Percentiles rank a stretch among this genome's conserved stretches.
phyloP scores from a whole-genome alignment of 2,888 invertebrate genomes.

The Lobophora halterata region DNA sequence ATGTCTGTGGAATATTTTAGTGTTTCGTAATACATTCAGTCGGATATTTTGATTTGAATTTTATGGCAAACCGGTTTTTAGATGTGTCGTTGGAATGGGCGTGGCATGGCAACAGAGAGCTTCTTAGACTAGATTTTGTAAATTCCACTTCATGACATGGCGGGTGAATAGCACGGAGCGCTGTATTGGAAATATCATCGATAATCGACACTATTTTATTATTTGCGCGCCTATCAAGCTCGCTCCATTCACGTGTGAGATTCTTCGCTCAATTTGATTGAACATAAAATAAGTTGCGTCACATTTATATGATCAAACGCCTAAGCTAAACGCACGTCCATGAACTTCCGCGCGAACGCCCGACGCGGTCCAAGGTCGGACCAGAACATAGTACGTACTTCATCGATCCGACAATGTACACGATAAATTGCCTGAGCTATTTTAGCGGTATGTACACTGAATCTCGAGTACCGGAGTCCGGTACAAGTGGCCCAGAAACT shows the following conservation, averaged over 20 bases:
- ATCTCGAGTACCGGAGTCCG: conserved; percentile 53
- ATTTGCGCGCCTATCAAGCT: conserved; percentile 15
- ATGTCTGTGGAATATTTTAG: conserved; percentile 29
- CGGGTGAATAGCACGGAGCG: conserved; percentile 19
- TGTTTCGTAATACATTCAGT: conserved; percentile 24
- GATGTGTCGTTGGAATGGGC: conserved; percentile 38
- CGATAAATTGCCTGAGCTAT: conserved; percentile 61
- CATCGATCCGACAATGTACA: conserved; percentile 55
- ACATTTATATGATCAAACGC: conserved; percentile 33
- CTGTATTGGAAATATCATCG: conserved; percentile 9
- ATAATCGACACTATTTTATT: conserved; percentile 13
- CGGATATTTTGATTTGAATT: conserved; percentile 27
- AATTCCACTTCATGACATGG: too few relatives aligned
- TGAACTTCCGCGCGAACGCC: conserved; percentile 73
- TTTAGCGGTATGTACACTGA: conserved; percentile 48
- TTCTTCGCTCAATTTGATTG: conserved; percentile 21
- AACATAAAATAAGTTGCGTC: conserved; percentile 31
- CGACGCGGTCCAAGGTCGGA: conserved; percentile 64
- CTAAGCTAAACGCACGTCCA: conserved; percentile 51
- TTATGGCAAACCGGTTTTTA: conserved; percentile 38
- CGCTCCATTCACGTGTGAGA: conserved; percentile 20
- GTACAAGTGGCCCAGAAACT: conserved; percentile 49
- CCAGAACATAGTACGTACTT: conserved; percentile 42
- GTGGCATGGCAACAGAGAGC: too few relatives aligned
- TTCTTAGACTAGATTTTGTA: too few relatives aligned